These are phyloP conservation scores for Clivina fossor DNA, from an alignment of 2,888 invertebrate species.

Conservation along the genomic window DNA sequence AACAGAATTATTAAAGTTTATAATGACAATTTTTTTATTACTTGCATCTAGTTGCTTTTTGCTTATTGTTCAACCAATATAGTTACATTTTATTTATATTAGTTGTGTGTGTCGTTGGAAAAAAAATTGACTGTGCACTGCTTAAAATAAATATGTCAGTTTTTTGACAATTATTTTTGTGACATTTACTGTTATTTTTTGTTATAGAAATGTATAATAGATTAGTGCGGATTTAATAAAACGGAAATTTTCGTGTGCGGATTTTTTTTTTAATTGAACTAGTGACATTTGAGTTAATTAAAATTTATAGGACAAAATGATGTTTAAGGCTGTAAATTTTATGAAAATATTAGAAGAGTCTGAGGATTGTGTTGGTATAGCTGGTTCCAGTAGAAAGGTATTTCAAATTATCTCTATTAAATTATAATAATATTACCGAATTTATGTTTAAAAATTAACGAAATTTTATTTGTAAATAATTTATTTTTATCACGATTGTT, in stretches of 20 bases:
- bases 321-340: slow-evolving; percentile 44
- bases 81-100: too few relatives aligned
- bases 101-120: too few relatives aligned
- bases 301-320: slow-evolving; percentile 37
- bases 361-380: slow-evolving; percentile 26
- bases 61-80: too few relatives aligned
- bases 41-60: too few relatives aligned
- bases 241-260: slow-evolving; percentile 8
- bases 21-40: too few relatives aligned
- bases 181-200: neutral
- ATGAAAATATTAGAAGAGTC: slow-evolving; percentile 44
- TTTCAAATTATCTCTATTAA: neutral
- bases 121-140: too few relatives aligned
- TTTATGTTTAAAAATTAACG: too few relatives aligned
- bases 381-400: slow-evolving; percentile 20
- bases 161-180: neutral
- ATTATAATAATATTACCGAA: neutral
- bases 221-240: slow-evolving; percentile 12
- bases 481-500: too few relatives aligned
- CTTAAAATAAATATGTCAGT: slow-evolving; percentile 3
- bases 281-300: too few relatives aligned
- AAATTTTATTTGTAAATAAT: too few relatives aligned
- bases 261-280: too few relatives aligned
- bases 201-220: slow-evolving; percentile 12
- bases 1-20: too few relatives aligned